These are phyloP conservation scores for Syngnathus rostellatus DNA, from an alignment of 2,797 vertebrate species.

Conservation along the genomic window DNA sequence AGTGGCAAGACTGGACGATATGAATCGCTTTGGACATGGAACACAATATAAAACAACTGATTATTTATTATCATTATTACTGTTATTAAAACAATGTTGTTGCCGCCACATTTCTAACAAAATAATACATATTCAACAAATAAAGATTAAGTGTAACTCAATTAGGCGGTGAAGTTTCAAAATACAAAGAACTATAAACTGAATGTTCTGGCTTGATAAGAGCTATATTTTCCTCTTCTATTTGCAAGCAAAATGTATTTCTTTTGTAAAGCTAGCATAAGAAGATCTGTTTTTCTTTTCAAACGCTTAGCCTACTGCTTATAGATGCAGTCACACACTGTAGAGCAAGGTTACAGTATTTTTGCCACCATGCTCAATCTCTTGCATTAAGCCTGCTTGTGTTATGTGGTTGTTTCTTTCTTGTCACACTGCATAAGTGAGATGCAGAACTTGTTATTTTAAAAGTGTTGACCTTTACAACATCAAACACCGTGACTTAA, in stretches of 20 bases:
- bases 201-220: background rate
- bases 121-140: background rate
- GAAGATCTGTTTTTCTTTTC: background rate
- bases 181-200: background rate
- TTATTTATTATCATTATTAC: background rate
- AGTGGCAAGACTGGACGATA: background rate
- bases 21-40: background rate
- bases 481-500: constrained; percentile 54
- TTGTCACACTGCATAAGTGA: constrained; percentile 49
- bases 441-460: constrained; percentile 44
- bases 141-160: background rate
- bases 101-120: background rate
- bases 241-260: background rate
- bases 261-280: background rate
- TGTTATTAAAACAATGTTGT: background rate
- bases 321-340: constrained; percentile 19
- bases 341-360: constrained; percentile 22
- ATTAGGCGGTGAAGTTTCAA: background rate
- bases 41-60: background rate
- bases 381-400: constrained; percentile 39
- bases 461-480: constrained; percentile 54
- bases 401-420: constrained; percentile 48
- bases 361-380: constrained; percentile 17
- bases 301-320: background rate
- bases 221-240: background rate